Evolutionary conservation across 1,140 invertebrate genomes (phyloP), one percentile per base, ranked within the genome.

Genomic region (Cyphomyrmex costatus): DNA sequence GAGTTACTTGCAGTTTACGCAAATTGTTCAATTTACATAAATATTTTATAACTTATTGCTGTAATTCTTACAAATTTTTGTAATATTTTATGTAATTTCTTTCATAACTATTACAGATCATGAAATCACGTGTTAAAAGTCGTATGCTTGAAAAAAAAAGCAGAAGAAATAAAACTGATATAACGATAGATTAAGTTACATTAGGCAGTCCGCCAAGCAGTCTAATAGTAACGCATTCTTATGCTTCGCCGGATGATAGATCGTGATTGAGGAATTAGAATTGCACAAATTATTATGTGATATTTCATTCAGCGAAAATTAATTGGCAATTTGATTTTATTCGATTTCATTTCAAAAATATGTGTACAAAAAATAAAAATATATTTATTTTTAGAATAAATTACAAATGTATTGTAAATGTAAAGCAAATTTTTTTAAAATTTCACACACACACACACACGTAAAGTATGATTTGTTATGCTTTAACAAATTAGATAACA

Each of bases 161-260:
- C 6, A 1, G 49, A 36, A 70, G 30, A 80, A 70, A 56, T 80
- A 71, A 85, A 68, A 73, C n/a, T n/a, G n/a, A n/a, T n/a, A n/a
- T 88, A 66, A 60, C 49, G 73, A 56, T 58, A 87, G 86, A 85
- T 88, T 70, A 85, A 56, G 66, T 85, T 21, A 65, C 68, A 56
- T 66, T 73, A 76, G 88, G 88, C 88, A 83, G 30, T 86, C 24
- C 27, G 88, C 88, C 88, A 89, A 76, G 51, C 36, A 58, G 24
- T 61, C 78, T 89, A 89, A 90, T 90, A 68, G 77, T 58, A 58
- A 86, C 56, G 88, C 88, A 87, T 90, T 90, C 88, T 90, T 90
- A 83, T 51, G 71, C 74, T 85, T 86, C 66, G 66, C 61, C 73
- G 30, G 27, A 36, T 73, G 88, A 89, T 79, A 89, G 78, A 87